Conservation (phyloP, 2,113 vertebrate species). For the Paraplagusia blochii region DNA sequence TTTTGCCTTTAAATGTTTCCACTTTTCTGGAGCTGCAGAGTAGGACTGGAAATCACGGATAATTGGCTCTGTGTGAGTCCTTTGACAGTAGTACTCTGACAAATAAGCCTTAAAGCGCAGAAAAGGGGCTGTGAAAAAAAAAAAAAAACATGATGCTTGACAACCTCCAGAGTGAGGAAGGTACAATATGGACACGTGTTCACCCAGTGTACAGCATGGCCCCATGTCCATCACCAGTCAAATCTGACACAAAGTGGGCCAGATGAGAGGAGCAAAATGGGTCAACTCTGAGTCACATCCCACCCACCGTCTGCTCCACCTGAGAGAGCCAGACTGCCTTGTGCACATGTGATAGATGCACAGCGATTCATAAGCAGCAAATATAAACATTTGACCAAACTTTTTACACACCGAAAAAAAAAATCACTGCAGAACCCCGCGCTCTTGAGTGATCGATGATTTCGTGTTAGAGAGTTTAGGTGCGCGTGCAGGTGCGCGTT, state of each 20-base stretch:
- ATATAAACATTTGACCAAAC: slow-evolving; percentile 29
- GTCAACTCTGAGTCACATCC: slow-evolving; percentile 54
- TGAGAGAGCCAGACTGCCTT: slow-evolving; percentile 28
- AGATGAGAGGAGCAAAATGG: slow-evolving; percentile 41
- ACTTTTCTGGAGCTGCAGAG: slow-evolving; percentile 11
- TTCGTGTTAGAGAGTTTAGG: too few relatives aligned
- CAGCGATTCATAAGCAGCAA: slow-evolving; percentile 1
- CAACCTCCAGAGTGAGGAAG: slow-evolving; percentile 7
- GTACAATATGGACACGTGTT: slow-evolving; percentile 3
- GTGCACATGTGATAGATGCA: neutral
- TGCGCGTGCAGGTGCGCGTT: slow-evolving; percentile 10
- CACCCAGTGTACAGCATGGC: slow-evolving; percentile 42
- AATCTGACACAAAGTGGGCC: slow-evolving; percentile 51
- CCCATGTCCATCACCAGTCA: slow-evolving; percentile 59
- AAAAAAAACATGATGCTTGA: slow-evolving; percentile 16
- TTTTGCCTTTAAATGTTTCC: slow-evolving; percentile 30
- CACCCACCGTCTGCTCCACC: slow-evolving; percentile 51
- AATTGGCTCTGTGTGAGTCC: slow-evolving; percentile 55
- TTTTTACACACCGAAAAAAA: slow-evolving; percentile 39
- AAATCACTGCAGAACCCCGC: slow-evolving; percentile 2
- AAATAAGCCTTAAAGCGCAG: slow-evolving; percentile 23
- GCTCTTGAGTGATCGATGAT: too few relatives aligned
- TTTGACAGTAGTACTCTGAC: slow-evolving; percentile 46
- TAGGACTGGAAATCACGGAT: slow-evolving; percentile 51
- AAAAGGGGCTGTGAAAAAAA: slow-evolving; percentile 25